These are phyloP conservation scores for Protophormia terraenovae DNA, from an alignment of 2,888 invertebrate genomes.

Conservation along the genomic window DNA sequence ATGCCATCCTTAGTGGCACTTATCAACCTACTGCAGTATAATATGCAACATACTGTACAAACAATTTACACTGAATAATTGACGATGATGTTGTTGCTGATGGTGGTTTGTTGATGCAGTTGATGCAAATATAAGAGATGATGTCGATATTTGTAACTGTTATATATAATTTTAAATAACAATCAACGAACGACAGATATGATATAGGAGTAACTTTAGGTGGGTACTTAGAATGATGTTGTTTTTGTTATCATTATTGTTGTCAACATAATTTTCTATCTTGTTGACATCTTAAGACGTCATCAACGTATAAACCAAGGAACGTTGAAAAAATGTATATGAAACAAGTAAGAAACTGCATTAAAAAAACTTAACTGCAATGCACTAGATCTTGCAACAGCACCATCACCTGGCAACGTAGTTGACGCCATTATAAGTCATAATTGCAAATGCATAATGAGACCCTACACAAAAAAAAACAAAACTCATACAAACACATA, in stretches of 20 bases:
- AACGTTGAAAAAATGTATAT: constrained; percentile 42
- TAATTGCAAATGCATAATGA: constrained; percentile 68
- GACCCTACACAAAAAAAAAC: constrained; percentile 34
- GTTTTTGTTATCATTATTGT: constrained; percentile 67
- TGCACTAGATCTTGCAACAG: constrained; percentile 56
- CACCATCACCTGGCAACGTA: constrained; percentile 67
- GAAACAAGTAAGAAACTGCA: constrained; percentile 64
- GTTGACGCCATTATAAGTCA: constrained; percentile 65
- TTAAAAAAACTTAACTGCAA: constrained; percentile 53
- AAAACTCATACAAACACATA: background rate
- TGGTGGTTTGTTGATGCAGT: background rate
- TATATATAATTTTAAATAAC: background rate
- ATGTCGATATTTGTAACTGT: constrained; percentile 47
- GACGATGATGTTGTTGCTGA: constrained; percentile 14
- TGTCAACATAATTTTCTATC: constrained; percentile 76
- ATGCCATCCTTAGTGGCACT: constrained; percentile 3
- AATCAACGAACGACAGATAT: constrained; percentile 6
- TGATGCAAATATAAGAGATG: constrained; percentile 34
- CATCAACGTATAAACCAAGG: constrained; percentile 20
- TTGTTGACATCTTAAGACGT: constrained; percentile 74
- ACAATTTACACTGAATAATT: constrained; percentile 25
- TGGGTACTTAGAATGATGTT: constrained; percentile 63
- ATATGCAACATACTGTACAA: background rate
- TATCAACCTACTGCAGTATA: constrained; percentile 11
- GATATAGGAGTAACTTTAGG: constrained; percentile 64